Evolutionary conservation across 2,888 invertebrate species (phyloP), one percentile per base, ranked within the genome.

Genomic region (Invenusta paracnida): DNA sequence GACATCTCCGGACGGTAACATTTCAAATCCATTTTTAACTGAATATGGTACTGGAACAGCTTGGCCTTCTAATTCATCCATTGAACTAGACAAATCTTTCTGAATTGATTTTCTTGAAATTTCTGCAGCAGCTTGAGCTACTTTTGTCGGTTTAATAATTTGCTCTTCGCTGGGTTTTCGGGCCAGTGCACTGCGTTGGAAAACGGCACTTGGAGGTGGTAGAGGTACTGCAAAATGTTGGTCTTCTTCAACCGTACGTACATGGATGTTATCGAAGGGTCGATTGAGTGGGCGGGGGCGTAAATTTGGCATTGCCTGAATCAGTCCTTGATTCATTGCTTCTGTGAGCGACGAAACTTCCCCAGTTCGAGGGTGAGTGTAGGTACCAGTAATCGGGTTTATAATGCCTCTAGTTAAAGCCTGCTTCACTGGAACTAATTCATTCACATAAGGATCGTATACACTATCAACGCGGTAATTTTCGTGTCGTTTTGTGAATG

Each of bases 271-370:
- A n/a, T 86, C 85, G 28, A 86, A 86, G 0, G 86, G 86, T 25
- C 31, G 27, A n/a, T 66, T 67, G 13, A 86, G 28, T 66, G 84
- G 73, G 11, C 84, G 28, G 11, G 86, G 66, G 30, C 85, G 30
- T 67, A 28, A 83, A 27, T 81, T 30, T 29, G 85, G 86, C 27
- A 86, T 86, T 5, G 86, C 31, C 23, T 95, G 95, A 85, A 98
- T 95, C 81, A 96, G 93, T 88, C 97, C 97, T 87, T 95, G 94
- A 90, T 95, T 94, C 23, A 96, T 95, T 0, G 98, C 98, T 90
- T 96, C 95, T 23, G 95, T 94, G 85, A 98, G 92, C 1, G 96
- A 95, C 13, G 97, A 91, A 85, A 96, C 93, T 90, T 95, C 94
- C 86, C 95, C 94, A 67, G 94, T 94, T 67, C 93, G 94, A 2